Percentiles rank a stretch among this genome's conserved stretches.
These are phyloP conservation scores for Piliocolobus tephrosceles DNA, from an alignment of 2,113 vertebrate species.

Conservation along the genomic window DNA sequence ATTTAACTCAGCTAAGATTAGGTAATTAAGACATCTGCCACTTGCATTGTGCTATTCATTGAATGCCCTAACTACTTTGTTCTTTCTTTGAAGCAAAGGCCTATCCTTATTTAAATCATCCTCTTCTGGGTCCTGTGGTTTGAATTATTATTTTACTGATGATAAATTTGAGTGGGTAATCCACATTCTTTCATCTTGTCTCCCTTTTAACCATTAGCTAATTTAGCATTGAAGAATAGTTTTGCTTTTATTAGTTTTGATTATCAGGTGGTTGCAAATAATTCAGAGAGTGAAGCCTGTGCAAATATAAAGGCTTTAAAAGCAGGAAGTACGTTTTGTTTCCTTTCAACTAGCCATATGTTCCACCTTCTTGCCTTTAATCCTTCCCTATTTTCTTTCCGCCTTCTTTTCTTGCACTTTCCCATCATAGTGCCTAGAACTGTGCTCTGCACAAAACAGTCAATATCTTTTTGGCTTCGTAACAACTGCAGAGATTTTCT, in stretches of 20 bases:
- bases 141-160: background rate
- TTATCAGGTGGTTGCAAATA: background rate
- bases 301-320: background rate
- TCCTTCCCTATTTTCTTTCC: background rate
- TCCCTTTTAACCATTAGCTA: background rate
- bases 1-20: background rate
- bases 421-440: background rate
- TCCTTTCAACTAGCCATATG: background rate
- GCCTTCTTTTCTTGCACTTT: background rate
- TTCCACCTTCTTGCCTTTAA: background rate
- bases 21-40: background rate
- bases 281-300: background rate
- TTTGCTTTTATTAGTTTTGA: background rate
- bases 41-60: fast-evolving
- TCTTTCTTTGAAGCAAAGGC: background rate
- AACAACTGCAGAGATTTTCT: background rate
- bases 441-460: background rate
- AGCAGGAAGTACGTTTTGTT: background rate
- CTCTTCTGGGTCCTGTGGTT: background rate
- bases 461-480: background rate
- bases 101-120: background rate
- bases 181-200: background rate
- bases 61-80: background rate
- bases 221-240: background rate
- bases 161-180: background rate